phyloP scores from a whole-genome alignment of 2,113 vertebrate genomes.

The Xyrauchen texanus region DNA sequence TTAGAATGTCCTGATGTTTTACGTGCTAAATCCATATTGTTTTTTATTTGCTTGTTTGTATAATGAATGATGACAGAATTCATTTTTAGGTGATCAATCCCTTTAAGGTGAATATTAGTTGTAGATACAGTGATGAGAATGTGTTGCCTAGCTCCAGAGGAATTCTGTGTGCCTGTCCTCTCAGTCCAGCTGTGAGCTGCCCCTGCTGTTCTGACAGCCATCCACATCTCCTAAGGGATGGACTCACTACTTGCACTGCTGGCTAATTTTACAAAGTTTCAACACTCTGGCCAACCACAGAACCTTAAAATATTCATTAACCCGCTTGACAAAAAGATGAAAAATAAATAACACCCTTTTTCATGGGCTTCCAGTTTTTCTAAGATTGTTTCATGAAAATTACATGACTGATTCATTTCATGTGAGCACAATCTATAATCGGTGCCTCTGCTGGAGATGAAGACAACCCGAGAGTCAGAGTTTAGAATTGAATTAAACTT shows the following conservation, averaged over 20 bases:
- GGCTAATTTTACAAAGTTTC: conserved; percentile 78
- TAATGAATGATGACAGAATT: no score
- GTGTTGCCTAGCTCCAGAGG: conserved; percentile 52
- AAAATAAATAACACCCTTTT: conserved; percentile 78
- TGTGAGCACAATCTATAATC: conserved; percentile 70
- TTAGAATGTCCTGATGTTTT: no score
- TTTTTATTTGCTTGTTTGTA: no score
- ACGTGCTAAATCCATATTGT: no score
- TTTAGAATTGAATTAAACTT: not conserved
- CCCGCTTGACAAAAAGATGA: conserved; percentile 79
- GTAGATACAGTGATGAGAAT: not conserved
- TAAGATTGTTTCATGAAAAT: conserved; percentile 77
- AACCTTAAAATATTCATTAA: conserved; percentile 78
- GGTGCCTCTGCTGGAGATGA: conserved; percentile 47
- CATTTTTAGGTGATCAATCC: no score
- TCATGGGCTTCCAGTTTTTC: conserved; percentile 79
- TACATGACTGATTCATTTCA: conserved; percentile 74
- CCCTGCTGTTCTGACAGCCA: conserved; percentile 56
- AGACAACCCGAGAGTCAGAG: conserved; percentile 29
- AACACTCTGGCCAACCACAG: conserved; percentile 69
- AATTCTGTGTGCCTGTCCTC: conserved; percentile 72
- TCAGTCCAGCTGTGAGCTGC: conserved; percentile 66
- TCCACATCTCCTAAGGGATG: conserved; percentile 52
- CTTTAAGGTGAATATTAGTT: not conserved
- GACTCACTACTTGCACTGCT: conserved; percentile 66